Evolutionary conservation across 2,888 invertebrate species (phyloP).

Genomic region (Kryphioiulus occultus): DNA sequence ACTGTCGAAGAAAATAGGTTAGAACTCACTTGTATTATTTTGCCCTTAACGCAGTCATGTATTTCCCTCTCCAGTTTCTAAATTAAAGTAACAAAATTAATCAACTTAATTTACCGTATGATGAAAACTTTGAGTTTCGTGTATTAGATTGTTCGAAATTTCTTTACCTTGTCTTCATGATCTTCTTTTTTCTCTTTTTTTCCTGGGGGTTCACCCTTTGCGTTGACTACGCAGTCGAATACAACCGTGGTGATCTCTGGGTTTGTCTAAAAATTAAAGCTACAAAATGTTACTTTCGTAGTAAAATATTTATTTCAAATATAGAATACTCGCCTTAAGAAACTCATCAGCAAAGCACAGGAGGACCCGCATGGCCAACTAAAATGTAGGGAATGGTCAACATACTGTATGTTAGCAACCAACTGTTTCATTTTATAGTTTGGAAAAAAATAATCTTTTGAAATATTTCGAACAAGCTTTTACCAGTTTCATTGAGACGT

Average conservation of each 20-base stretch:
- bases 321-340: neutral
- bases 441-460: too few species aligned
- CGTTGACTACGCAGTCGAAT: neutral
- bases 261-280: neutral
- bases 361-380: neutral
- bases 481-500: neutral
- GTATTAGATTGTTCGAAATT: too few species aligned
- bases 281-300: neutral
- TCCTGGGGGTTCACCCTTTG: neutral
- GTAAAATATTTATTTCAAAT: neutral
- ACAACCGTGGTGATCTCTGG: neutral
- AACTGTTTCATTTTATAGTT: too few species aligned
- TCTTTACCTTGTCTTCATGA: too few species aligned
- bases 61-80: neutral
- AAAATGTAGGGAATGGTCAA: neutral
- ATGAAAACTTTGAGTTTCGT: too few species aligned
- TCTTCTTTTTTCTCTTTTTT: neutral
- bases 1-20: neutral
- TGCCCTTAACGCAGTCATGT: neutral
- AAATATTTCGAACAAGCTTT: neutral
- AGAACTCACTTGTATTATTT: neutral
- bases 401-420: too few species aligned
- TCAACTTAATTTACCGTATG: too few species aligned
- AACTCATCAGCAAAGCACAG: neutral
- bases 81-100: neutral